Evolutionary conservation across 2,888 invertebrate genomes (phyloP).

Genomic region (Penaeus monodon): DNA sequence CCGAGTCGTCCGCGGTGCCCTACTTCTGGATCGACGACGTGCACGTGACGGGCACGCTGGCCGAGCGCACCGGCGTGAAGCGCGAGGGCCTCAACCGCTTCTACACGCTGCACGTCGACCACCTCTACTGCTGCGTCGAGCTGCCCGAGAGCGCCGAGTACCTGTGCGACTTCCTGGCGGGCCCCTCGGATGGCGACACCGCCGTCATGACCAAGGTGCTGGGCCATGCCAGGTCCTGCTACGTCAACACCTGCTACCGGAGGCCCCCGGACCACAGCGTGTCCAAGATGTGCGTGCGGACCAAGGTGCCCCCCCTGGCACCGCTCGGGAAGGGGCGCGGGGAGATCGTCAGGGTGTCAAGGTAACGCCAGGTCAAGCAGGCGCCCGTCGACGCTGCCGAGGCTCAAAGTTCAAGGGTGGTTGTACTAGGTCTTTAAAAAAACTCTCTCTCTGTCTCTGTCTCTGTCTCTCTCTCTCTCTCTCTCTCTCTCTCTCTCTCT

Average conservation of each 20-base stretch:
- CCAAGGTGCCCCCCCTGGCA: constrained; percentile 66
- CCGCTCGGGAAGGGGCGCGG: constrained; percentile 32
- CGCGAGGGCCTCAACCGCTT: constrained; percentile 70
- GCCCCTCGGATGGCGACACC: constrained; percentile 83
- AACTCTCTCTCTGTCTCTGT: neutral
- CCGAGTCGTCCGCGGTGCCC: constrained; percentile 70
- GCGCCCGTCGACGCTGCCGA: too few species aligned
- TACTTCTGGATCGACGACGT: constrained; percentile 95
- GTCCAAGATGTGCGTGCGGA: constrained; percentile 76
- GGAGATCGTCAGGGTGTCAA: constrained; percentile 20
- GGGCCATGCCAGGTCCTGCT: constrained; percentile 76
- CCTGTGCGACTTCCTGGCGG: constrained; percentile 80
- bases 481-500: neutral
- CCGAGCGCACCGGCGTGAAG: constrained; percentile 75
- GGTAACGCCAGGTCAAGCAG: neutral
- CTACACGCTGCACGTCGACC: constrained; percentile 81
- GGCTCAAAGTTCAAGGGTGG: neutral
- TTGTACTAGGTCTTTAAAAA: too few species aligned
- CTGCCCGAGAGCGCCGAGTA: constrained; percentile 76
- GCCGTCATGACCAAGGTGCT: constrained; percentile 79
- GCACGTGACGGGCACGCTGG: constrained; percentile 84
- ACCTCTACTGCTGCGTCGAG: constrained; percentile 79
- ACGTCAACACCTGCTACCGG: constrained; percentile 73
- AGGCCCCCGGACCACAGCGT: constrained; percentile 73
- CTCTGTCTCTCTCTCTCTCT: neutral